These are phyloP conservation scores for Potorous gilbertii DNA, from an alignment of 2,797 vertebrate genomes.

Conservation along the genomic window DNA sequence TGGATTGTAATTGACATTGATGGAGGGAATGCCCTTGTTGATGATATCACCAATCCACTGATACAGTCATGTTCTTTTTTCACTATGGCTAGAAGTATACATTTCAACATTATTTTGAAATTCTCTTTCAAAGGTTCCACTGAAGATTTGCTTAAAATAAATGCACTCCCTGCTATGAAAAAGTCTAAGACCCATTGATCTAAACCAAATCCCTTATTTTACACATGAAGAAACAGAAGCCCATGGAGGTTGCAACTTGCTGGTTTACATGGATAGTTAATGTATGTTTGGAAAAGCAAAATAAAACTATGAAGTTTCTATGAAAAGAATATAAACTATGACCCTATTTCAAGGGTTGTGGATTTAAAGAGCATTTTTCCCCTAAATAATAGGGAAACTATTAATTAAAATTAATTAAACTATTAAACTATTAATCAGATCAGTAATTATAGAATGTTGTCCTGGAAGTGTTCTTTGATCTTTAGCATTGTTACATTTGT, in stretches of 20 bases:
- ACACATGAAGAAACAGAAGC: background rate
- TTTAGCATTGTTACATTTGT: background rate
- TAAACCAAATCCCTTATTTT: background rate
- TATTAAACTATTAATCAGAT: too few relatives aligned
- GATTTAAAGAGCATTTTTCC: conserved; percentile 30
- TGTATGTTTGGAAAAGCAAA: conserved; percentile 9
- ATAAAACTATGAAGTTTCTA: conserved; percentile 9
- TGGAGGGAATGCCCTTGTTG: background rate
- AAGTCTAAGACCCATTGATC: background rate
- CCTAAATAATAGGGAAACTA: conserved; percentile 12
- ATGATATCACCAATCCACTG: background rate
- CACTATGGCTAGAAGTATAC: background rate
- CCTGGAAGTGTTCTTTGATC: background rate
- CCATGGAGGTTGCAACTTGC: background rate
- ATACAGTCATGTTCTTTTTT: background rate
- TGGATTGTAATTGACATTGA: background rate
- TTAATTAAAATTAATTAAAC: too few relatives aligned
- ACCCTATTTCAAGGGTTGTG: conserved; percentile 35
- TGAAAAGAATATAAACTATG: conserved; percentile 26
- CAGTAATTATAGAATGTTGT: conserved; percentile 34
- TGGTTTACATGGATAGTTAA: background rate
- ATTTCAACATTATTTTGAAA: background rate
- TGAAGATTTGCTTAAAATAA: background rate
- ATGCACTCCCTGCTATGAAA: background rate
- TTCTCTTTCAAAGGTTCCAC: background rate